These are phyloP conservation scores for Solea senegalensis DNA, from an alignment of 2,113 vertebrate species.

Conservation along the genomic window DNA sequence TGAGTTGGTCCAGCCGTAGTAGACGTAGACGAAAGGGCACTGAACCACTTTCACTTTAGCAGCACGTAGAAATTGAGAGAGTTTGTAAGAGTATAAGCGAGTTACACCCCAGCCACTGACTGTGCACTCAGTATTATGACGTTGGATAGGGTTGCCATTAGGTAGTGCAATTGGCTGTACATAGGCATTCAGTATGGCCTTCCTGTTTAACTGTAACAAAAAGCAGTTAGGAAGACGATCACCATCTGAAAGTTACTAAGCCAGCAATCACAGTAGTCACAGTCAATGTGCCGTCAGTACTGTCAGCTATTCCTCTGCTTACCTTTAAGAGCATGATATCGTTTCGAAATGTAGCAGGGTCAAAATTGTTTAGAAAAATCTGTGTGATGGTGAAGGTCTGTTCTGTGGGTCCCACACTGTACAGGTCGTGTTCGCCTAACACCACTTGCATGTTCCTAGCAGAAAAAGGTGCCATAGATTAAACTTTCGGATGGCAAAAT, in stretches of 20 bases:
- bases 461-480: neutral
- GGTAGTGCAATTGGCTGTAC: conserved; percentile 66
- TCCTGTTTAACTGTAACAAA: conserved; percentile 66
- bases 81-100: conserved; percentile 51
- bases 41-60: conserved; percentile 68
- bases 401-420: conserved; percentile 65
- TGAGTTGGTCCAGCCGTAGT: conserved; percentile 62
- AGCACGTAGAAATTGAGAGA: conserved; percentile 75
- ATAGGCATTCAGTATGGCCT: conserved; percentile 68
- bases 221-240: neutral
- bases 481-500: neutral
- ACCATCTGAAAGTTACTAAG: too few species aligned
- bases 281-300: neutral
- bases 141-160: accelerated
- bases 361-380: conserved; percentile 50
- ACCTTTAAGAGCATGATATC: conserved; percentile 83
- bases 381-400: conserved; percentile 68
- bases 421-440: conserved; percentile 75
- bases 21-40: conserved; percentile 60
- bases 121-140: conserved; percentile 46
- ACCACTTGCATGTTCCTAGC: conserved; percentile 70
- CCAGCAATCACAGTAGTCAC: too few species aligned
- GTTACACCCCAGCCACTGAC: conserved; percentile 84
- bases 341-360: conserved; percentile 66
- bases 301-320: neutral